phyloP scores from a whole-genome alignment of 2,113 vertebrate species.

The Bos javanicus region DNA sequence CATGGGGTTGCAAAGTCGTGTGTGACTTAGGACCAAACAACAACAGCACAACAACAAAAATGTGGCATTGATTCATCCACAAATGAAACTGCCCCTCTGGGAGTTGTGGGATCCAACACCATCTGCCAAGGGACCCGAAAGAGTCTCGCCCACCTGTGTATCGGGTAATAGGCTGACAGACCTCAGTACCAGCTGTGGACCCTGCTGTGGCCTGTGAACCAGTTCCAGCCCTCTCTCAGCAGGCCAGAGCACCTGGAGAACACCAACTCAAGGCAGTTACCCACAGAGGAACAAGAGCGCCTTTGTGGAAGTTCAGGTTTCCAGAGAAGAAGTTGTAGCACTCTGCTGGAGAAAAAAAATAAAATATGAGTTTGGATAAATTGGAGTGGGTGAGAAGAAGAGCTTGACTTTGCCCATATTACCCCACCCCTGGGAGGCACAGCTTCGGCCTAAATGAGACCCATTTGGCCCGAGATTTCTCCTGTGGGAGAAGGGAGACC shows the following conservation, averaged over 20 bases:
- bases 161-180: background rate
- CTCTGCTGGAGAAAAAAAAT: background rate
- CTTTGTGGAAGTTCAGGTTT: background rate
- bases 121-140: background rate
- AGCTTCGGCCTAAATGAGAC: background rate
- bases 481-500: background rate
- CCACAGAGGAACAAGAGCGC: background rate
- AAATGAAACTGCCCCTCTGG: background rate
- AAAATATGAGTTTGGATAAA: background rate
- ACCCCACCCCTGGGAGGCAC: background rate
- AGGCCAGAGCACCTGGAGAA: background rate
- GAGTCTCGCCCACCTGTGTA: background rate
- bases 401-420: background rate
- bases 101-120: background rate
- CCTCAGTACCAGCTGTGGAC: background rate
- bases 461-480: background rate
- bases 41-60: background rate
- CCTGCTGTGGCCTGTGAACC: background rate
- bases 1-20: background rate
- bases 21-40: background rate
- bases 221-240: background rate
- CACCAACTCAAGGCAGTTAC: background rate
- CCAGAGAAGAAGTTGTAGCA: background rate
- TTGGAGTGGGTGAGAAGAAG: background rate
- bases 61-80: background rate